These are phyloP conservation scores for Thaumatotibia leucotreta DNA, from an alignment of 1,140 invertebrate species.

Conservation along the genomic window DNA sequence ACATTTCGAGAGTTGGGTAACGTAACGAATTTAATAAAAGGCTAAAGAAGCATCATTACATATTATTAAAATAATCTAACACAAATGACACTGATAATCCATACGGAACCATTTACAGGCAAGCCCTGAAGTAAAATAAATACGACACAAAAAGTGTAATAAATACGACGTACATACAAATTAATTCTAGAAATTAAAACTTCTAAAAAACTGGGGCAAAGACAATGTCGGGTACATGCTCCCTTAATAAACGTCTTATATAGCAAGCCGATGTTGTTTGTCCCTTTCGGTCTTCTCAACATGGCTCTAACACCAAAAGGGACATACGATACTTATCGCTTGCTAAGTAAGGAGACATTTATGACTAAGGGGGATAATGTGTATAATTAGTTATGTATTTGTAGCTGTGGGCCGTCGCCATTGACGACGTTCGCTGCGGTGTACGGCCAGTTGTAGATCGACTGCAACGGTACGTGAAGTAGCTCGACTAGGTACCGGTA, in stretches of 20 bases:
- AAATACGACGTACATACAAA: not conserved
- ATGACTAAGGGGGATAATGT: no score
- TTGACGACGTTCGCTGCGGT: constrained; percentile 39
- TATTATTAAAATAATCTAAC: not conserved
- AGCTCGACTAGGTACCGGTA: constrained; percentile 90
- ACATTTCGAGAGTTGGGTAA: no score
- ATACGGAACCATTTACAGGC: not conserved
- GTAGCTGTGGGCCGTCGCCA: constrained; percentile 30
- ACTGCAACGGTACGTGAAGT: constrained; percentile 90
- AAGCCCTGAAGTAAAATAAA: not conserved
- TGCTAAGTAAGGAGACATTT: no score
- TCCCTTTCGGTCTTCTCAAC: no score
- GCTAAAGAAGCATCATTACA: not conserved
- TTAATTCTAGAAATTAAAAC: not conserved
- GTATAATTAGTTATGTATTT: not conserved
- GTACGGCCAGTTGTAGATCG: constrained; percentile 63
- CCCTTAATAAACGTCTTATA: no score
- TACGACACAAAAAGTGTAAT: constrained; percentile 1
- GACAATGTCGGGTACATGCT: not conserved
- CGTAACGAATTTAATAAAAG: not conserved
- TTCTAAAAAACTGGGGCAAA: not conserved
- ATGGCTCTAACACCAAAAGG: no score
- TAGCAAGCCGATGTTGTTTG: no score
- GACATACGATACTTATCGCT: no score
- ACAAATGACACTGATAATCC: not conserved